Evolutionary conservation across 2,888 invertebrate species (phyloP).

Genomic region (Amphipoea oculea): DNA sequence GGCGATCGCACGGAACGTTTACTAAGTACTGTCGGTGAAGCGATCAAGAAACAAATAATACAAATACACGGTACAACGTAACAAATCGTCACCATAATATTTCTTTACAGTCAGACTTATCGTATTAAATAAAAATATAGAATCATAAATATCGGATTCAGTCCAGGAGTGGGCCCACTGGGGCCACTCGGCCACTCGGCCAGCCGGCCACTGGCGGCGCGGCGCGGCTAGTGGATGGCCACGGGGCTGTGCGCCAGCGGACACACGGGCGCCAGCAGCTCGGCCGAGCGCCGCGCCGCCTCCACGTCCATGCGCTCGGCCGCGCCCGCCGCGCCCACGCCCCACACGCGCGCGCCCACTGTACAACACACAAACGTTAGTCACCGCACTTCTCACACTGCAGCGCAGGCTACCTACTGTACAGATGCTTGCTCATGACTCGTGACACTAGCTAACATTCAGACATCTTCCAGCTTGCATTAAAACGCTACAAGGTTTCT

Average conservation of each 20-base stretch:
- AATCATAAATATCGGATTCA: constrained; percentile 88
- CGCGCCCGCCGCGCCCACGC: constrained; percentile 50
- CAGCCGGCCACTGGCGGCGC: too few species aligned
- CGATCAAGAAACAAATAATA: constrained; percentile 87
- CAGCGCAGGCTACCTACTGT: neutral
- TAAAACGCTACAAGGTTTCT: neutral
- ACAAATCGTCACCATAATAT: constrained; percentile 85
- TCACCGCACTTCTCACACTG: rapidly evolving
- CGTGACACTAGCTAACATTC: neutral
- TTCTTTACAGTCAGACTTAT: constrained; percentile 89
- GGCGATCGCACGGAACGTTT: constrained; percentile 75
- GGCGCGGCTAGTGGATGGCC: constrained; percentile 93
- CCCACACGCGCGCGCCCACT: constrained; percentile 74
- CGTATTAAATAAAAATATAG: constrained; percentile 89
- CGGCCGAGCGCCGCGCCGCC: constrained; percentile 84
- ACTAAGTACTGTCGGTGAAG: constrained; percentile 88
- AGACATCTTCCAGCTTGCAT: neutral
- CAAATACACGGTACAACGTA: constrained; percentile 84
- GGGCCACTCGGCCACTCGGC: neutral
- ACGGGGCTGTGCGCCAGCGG: constrained; percentile 97
- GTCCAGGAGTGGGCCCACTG: constrained; percentile 71
- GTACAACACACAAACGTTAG: constrained; percentile 53
- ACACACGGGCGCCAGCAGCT: constrained; percentile 95
- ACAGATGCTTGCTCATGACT: neutral
- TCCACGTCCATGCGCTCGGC: constrained; percentile 93